phyloP scores from a whole-genome alignment of 1,140 invertebrate genomes.

The Drosophila subobscura region DNA sequence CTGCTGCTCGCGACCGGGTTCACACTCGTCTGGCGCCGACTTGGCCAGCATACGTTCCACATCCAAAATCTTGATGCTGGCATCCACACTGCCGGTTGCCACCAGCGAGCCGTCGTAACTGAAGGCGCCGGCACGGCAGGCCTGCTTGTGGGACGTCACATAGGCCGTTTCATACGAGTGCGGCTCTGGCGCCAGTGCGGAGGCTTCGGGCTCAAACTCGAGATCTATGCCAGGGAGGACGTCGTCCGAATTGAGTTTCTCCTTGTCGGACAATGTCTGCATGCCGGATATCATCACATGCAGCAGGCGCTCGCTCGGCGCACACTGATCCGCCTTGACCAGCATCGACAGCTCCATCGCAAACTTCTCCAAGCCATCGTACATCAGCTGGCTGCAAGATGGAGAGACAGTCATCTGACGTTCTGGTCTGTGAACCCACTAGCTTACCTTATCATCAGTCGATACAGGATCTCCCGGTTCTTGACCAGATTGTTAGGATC shows the following conservation, averaged over 20 bases:
- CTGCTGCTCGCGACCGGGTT: slow-evolving; percentile 91
- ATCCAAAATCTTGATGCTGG: slow-evolving; percentile 99
- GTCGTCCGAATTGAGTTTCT: slow-evolving; percentile 87
- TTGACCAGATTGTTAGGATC: slow-evolving; percentile 91
- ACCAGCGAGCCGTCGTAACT: slow-evolving; percentile 97
- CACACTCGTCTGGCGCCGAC: slow-evolving; percentile 92
- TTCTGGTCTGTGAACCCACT: background rate
- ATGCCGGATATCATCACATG: slow-evolving; percentile 94
- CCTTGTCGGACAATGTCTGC: slow-evolving; percentile 91
- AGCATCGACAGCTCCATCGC: slow-evolving; percentile 92
- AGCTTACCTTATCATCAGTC: slow-evolving; percentile 93
- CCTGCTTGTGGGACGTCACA: slow-evolving; percentile 98
- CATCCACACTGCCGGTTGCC: slow-evolving; percentile 99
- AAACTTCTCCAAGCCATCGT: slow-evolving; percentile 96
- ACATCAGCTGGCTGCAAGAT: slow-evolving; percentile 91
- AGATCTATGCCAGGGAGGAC: slow-evolving; percentile 94
- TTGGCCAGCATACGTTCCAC: slow-evolving; percentile 99
- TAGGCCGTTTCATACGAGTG: slow-evolving; percentile 99
- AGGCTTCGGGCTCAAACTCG: slow-evolving; percentile 97
- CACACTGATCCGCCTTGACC: slow-evolving; percentile 95
- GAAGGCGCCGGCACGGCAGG: slow-evolving; percentile 97
- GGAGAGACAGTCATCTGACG: slow-evolving; percentile 36
- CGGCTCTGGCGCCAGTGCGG: slow-evolving; percentile 94
- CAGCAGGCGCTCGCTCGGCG: slow-evolving; percentile 96
- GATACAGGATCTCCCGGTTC: slow-evolving; percentile 91